Percentiles rank a stretch among this genome's conserved stretches.
These are phyloP conservation scores for Drosophila prosaltans DNA, from an alignment of 1,140 invertebrate species.

Conservation along the genomic window DNA sequence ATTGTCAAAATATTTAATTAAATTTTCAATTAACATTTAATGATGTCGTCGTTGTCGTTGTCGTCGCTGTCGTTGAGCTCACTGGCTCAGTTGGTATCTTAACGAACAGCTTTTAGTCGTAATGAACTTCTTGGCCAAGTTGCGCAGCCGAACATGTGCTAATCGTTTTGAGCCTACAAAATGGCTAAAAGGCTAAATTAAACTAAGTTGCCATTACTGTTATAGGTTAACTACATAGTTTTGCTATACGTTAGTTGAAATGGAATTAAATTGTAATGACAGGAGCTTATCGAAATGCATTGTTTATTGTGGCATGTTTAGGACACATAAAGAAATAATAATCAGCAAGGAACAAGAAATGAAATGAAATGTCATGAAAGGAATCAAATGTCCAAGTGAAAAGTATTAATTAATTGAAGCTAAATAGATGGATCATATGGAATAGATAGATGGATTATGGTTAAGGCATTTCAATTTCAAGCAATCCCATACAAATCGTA, in stretches of 20 bases:
- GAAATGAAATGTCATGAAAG: constrained; percentile 4
- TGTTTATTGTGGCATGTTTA: constrained; percentile 39
- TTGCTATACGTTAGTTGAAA: constrained; percentile 20
- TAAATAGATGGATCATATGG: not conserved
- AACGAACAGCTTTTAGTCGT: constrained; percentile 31
- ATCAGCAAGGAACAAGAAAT: not conserved
- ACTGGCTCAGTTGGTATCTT: constrained; percentile 9
- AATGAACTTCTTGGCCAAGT: constrained; percentile 44
- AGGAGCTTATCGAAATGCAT: constrained; percentile 44
- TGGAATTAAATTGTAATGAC: constrained; percentile 49
- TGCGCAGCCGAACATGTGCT: constrained; percentile 39
- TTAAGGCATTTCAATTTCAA: constrained; percentile 2
- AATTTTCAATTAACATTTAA: constrained; percentile 78
- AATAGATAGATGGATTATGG: not conserved
- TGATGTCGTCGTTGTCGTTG: constrained; percentile 38
- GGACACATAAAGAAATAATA: constrained; percentile 16
- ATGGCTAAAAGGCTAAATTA: constrained; percentile 39
- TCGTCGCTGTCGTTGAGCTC: constrained; percentile 6
- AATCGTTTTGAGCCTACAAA: constrained; percentile 24
- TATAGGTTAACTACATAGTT: constrained; percentile 44
- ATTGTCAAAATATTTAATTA: constrained; percentile 79
- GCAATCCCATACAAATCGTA: constrained; percentile 19
- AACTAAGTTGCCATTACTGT: constrained; percentile 33
- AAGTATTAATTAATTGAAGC: constrained; percentile 41
- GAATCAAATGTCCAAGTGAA: not conserved